Conservation (phyloP, 2,888 invertebrate genomes). For the Cosmia pyralina region DNA sequence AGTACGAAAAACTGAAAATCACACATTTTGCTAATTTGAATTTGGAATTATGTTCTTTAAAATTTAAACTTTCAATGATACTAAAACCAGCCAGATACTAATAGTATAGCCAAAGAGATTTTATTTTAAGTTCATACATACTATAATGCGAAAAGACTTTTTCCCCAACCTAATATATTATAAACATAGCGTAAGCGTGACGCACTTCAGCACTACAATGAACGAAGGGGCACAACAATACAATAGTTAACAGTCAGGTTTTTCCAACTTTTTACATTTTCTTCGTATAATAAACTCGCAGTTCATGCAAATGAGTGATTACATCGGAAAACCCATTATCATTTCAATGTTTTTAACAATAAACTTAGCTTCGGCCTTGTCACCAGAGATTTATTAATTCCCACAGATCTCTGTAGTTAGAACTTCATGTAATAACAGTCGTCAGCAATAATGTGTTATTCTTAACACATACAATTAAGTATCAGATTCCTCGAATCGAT, state of each 20-base stretch:
- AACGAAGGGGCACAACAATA: slow-evolving; percentile 34
- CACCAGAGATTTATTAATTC: slow-evolving; percentile 84
- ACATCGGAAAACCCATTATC: slow-evolving; percentile 74
- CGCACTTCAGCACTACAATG: slow-evolving; percentile 41
- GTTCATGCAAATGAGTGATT: slow-evolving; percentile 70
- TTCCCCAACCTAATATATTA: slow-evolving; percentile 14
- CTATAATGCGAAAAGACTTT: too few species aligned
- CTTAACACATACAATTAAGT: slow-evolving; percentile 75
- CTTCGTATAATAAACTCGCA: slow-evolving; percentile 48
- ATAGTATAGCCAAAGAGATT: too few species aligned
- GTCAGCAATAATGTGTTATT: slow-evolving; percentile 71
- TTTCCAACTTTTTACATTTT: slow-evolving; percentile 61
- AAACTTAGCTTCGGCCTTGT: slow-evolving; percentile 74
- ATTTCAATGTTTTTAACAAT: slow-evolving; percentile 74
- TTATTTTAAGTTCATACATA: too few species aligned
- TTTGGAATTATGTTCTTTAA: too few species aligned
- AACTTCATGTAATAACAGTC: slow-evolving; percentile 64
- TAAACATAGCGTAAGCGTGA: slow-evolving; percentile 22
- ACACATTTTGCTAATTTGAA: too few species aligned
- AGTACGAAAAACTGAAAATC: too few species aligned
- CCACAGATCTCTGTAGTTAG: slow-evolving; percentile 72
- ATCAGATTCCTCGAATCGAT: slow-evolving; percentile 77
- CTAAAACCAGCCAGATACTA: too few species aligned
- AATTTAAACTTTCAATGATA: too few species aligned
- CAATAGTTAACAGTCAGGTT: slow-evolving; percentile 47